Base-by-base conservation (phyloP, 2,888 invertebrate species). In the Aphrophora alni region DNA sequence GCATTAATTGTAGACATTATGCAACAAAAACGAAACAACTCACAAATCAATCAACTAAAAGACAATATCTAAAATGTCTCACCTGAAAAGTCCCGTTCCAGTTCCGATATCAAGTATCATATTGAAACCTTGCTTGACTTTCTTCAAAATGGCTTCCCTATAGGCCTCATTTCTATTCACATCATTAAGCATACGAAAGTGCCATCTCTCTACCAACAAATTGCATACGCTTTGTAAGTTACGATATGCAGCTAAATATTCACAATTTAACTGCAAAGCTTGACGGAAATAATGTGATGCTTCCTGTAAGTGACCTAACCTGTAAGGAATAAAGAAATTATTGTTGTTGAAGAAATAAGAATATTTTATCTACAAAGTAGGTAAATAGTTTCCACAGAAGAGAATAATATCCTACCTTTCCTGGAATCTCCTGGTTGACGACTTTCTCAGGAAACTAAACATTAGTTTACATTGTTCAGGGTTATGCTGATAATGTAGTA, bases 161-260 rank as follows among this genome's bases (percentile, higher is more conserved):
- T 93, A 96, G 0, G 92, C 90, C 80, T 89, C 87, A 88, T 96
- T 96, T 70, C 96, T 89, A 24, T 88, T 87, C 81, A 88, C 89
- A 87, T 96, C 95, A 88, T 96, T 96, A 28, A 96, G 88, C 95
- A 96, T 96, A 81, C 93, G 89, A 87, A 93, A 95, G 87, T 96
- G 95, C 95, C 96, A 96, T 76, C 95, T 89, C 82, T 94, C 93
- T 70, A 95, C 91, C 81, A 94, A 88, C 83, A 92, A 88, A 87
- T 93, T 93, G 85, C 92, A 92, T 0, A 93, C 89, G 83, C 93
- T 93, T 86, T 94, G 92, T 24, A 94, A 88, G 87, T 93, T 93
- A 86, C 92, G 92, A 85, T 92, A 92, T 17, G 92, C 92, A 83
- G 89, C 89, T 0, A 92, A 89, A 86, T 89, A 92, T 44, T 89